phyloP scores from a whole-genome alignment of 2,888 invertebrate genomes.

The Psylliodes chrysocephalus region DNA sequence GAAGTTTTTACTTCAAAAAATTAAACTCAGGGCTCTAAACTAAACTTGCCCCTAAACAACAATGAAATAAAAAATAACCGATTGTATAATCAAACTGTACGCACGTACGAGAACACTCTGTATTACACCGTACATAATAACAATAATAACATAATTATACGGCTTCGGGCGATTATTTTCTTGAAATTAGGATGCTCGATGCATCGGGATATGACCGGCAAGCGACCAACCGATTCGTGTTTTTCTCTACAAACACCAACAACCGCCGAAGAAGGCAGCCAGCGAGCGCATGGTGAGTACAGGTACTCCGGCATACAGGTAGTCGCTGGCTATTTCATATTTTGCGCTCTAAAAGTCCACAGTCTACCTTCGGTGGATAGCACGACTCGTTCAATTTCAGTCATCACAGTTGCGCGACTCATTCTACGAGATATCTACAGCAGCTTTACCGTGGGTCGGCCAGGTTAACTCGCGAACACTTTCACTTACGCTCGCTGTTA shows the following conservation, averaged over 20 bases:
- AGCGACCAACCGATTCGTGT: neutral
- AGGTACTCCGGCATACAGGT: slow-evolving; percentile 10
- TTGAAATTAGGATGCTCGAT: neutral
- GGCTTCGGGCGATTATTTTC: neutral
- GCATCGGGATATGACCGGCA: neutral
- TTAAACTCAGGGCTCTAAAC: too few relatives aligned
- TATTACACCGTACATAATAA: too few relatives aligned
- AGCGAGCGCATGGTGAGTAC: neutral
- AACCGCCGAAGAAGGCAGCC: neutral
- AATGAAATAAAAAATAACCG: too few relatives aligned
- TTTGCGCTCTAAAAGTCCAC: slow-evolving; percentile 15
- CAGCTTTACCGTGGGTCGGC: slow-evolving; percentile 46
- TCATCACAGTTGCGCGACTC: neutral
- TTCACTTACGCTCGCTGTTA: slow-evolving; percentile 48
- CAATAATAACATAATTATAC: neutral
- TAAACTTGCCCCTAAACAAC: too few relatives aligned
- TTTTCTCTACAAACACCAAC: neutral
- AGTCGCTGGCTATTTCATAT: slow-evolving; percentile 1
- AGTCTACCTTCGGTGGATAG: slow-evolving; percentile 44
- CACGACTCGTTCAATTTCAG: slow-evolving; percentile 29
- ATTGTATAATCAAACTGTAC: too few relatives aligned
- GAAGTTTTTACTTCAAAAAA: too few relatives aligned
- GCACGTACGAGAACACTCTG: too few relatives aligned
- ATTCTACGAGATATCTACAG: slow-evolving; percentile 37
- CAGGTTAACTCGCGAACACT: slow-evolving; percentile 48